Evolutionary conservation across 2,797 vertebrate genomes (phyloP).

Genomic region (Mormyrus hasselquistii): DNA sequence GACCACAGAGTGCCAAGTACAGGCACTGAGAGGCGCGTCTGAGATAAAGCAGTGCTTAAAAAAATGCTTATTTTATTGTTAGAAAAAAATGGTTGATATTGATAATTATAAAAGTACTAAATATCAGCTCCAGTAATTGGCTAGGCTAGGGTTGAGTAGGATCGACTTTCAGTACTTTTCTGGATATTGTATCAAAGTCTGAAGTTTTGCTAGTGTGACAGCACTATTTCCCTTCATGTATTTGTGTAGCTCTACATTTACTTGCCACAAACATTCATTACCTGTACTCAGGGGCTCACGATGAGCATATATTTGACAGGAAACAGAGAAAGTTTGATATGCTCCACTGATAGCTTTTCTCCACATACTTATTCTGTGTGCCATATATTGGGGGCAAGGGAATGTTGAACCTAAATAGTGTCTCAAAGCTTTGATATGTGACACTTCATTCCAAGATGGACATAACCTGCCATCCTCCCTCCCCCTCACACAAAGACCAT

Average conservation of each 20-base stretch:
- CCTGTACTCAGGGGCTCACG: neutral
- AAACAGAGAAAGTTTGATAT: neutral
- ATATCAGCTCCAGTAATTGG: no score
- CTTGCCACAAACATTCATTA: neutral
- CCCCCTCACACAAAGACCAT: neutral
- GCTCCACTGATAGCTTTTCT: neutral
- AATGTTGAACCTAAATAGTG: neutral
- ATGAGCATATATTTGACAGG: neutral
- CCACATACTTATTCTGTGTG: neutral
- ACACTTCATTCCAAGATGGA: neutral
- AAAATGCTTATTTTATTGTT: no score
- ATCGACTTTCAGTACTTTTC: neutral
- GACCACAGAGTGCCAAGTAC: no score
- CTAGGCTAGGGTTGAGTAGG: neutral
- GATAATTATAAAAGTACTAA: no score
- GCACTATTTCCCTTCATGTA: neutral
- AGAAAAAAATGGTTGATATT: no score
- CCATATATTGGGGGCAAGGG: neutral
- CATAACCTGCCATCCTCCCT: neutral
- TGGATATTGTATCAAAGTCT: neutral
- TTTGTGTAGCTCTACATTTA: neutral
- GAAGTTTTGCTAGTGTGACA: neutral
- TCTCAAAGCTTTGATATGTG: neutral
- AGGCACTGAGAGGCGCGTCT: no score
- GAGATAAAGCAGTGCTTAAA: no score